phyloP scores from a whole-genome alignment of 1,140 invertebrate genomes.

The Zaprionus nigranus region DNA sequence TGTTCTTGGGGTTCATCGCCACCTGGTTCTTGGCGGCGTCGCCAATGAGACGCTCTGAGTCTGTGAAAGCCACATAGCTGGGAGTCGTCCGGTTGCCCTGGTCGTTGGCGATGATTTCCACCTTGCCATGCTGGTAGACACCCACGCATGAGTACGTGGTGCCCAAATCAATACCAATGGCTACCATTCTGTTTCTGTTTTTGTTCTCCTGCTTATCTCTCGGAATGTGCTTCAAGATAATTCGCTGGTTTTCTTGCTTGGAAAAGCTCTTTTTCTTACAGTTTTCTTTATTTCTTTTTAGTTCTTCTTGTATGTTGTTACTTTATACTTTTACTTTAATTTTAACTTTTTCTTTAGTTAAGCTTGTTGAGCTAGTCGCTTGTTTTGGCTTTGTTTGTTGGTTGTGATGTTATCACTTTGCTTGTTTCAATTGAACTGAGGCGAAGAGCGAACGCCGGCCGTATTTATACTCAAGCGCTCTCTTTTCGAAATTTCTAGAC shows the following conservation, averaged over 20 bases:
- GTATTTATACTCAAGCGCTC: slow-evolving; percentile 67
- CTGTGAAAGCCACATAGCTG: slow-evolving; percentile 98
- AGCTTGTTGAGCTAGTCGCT: slow-evolving; percentile 54
- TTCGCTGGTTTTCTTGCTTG: neutral
- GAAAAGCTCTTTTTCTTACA: neutral
- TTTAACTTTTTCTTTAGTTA: slow-evolving; percentile 16
- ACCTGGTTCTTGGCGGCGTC: slow-evolving; percentile 93
- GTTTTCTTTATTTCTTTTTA: neutral
- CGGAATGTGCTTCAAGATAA: slow-evolving; percentile 6
- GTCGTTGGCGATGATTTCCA: slow-evolving; percentile 97
- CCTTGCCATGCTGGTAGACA: slow-evolving; percentile 92
- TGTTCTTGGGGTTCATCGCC: slow-evolving; percentile 81
- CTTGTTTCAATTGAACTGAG: slow-evolving; percentile 66
- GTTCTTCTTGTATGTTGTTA: slow-evolving; percentile 10
- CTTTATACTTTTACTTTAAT: slow-evolving; percentile 9
- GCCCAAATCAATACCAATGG: slow-evolving; percentile 91
- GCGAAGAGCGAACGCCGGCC: slow-evolving; percentile 42
- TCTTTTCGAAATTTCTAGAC: slow-evolving; percentile 60
- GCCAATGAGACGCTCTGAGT: slow-evolving; percentile 97
- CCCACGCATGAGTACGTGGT: slow-evolving; percentile 93
- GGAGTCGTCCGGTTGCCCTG: slow-evolving; percentile 98
- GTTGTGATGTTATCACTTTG: slow-evolving; percentile 59
- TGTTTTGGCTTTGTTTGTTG: slow-evolving; percentile 49
- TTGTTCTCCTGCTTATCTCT: neutral
- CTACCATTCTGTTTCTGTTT: slow-evolving; percentile 84